Evolutionary conservation across 2,113 vertebrate genomes (phyloP).

Genomic region (Sciurus niger): DNA sequence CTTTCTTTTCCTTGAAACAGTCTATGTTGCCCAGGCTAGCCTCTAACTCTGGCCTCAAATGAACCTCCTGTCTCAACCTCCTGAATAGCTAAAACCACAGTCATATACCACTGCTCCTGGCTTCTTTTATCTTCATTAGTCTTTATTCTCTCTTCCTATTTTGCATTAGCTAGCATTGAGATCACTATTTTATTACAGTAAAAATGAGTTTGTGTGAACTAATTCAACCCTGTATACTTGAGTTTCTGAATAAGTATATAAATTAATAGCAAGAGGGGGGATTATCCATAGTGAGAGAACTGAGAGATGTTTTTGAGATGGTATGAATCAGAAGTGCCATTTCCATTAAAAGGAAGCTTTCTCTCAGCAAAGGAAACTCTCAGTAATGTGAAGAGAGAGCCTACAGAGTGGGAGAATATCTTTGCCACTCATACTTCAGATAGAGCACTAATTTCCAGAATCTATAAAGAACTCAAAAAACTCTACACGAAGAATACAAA

Average conservation of each 20-base stretch:
- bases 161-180: not conserved
- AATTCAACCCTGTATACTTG: not conserved
- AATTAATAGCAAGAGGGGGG: not conserved
- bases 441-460: too few species aligned
- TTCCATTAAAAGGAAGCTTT: not conserved
- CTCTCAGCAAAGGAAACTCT: too few species aligned
- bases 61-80: not conserved
- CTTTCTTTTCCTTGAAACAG: too few species aligned
- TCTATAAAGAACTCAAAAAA: too few species aligned
- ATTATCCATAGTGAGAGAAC: not conserved
- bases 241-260: not conserved
- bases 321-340: not conserved
- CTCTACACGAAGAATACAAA: too few species aligned
- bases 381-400: too few species aligned
- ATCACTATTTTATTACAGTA: not conserved
- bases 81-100: not conserved
- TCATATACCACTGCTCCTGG: not conserved
- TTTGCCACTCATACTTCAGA: too few species aligned
- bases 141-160: not conserved
- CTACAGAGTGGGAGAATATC: too few species aligned
- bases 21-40: not conserved
- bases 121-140: slow-evolving; percentile 2
- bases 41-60: not conserved
- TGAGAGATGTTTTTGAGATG: not conserved
- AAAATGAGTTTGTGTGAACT: not conserved